These are phyloP conservation scores for Rallus limicola DNA, from an alignment of 2,113 vertebrate species.

Conservation along the genomic window DNA sequence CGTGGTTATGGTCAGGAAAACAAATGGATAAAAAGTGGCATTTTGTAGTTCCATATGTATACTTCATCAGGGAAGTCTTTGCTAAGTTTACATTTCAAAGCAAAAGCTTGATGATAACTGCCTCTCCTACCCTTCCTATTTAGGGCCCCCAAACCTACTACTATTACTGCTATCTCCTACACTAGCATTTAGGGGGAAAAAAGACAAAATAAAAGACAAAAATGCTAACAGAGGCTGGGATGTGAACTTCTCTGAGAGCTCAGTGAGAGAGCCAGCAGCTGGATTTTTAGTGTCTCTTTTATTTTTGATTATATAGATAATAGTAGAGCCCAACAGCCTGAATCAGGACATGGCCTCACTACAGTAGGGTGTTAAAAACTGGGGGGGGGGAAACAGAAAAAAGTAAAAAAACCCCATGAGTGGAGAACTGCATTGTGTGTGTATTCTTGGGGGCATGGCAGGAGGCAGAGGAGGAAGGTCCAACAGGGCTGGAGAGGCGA, in stretches of 20 bases:
- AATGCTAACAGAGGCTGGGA: background rate
- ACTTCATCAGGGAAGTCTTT: constrained; percentile 74
- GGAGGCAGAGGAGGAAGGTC: background rate
- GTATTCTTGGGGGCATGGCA: background rate
- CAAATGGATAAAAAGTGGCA: constrained; percentile 79
- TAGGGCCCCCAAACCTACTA: constrained; percentile 47
- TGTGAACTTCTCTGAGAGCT: constrained; percentile 24
- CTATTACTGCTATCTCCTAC: constrained; percentile 9
- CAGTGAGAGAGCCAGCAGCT: constrained; percentile 40
- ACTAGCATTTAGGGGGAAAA: background rate
- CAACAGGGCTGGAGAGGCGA: background rate
- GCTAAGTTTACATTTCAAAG: constrained; percentile 72
- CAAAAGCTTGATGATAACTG: constrained; percentile 70
- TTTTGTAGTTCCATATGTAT: constrained; percentile 79
- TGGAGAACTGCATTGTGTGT: background rate
- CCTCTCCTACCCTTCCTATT: constrained; percentile 59
- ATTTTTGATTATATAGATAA: background rate
- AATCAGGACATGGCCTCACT: background rate
- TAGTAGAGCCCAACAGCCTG: background rate
- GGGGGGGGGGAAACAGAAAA: accelerated
- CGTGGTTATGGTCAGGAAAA: constrained; percentile 81
- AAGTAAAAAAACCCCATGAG: background rate
- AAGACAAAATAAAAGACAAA: background rate
- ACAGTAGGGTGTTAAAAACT: background rate
- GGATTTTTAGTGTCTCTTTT: constrained; percentile 46